Conservation (phyloP, 2,888 invertebrate genomes). For the Noctua comes region DNA sequence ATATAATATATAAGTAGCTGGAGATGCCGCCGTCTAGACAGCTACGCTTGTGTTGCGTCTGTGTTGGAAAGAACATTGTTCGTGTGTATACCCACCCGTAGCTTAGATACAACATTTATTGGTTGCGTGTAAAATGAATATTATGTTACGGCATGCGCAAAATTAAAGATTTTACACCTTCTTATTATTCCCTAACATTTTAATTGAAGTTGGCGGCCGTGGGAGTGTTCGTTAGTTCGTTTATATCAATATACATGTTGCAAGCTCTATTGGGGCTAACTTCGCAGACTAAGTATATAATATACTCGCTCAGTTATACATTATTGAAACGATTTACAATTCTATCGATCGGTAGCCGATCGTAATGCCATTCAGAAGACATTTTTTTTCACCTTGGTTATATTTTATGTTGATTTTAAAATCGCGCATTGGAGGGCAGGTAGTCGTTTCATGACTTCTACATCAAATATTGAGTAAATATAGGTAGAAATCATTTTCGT, state of each 20-base stretch:
- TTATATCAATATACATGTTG: constrained; percentile 60
- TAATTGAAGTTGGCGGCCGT: constrained; percentile 72
- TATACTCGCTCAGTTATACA: constrained; percentile 67
- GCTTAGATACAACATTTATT: constrained; percentile 67
- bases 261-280: constrained; percentile 48
- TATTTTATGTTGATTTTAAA: constrained; percentile 77
- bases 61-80: constrained; percentile 51
- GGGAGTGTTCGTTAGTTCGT: constrained; percentile 55
- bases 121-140: constrained; percentile 77
- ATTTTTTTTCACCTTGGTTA: constrained; percentile 86
- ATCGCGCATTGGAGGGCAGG: constrained; percentile 72
- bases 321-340: constrained; percentile 85
- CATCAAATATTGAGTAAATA: constrained; percentile 60
- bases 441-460: constrained; percentile 70
- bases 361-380: constrained; percentile 82
- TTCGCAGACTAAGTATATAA: constrained; percentile 44
- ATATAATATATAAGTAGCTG: constrained; percentile 49
- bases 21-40: constrained; percentile 69
- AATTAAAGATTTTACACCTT: constrained; percentile 83
- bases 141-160: constrained; percentile 80
- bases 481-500: constrained; percentile 28
- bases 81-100: constrained; percentile 51
- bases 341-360: constrained; percentile 81
- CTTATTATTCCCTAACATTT: constrained; percentile 71
- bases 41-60: constrained; percentile 58